Conservation (phyloP, 2,888 invertebrate genomes). For the Cerceris rybyensis region DNA sequence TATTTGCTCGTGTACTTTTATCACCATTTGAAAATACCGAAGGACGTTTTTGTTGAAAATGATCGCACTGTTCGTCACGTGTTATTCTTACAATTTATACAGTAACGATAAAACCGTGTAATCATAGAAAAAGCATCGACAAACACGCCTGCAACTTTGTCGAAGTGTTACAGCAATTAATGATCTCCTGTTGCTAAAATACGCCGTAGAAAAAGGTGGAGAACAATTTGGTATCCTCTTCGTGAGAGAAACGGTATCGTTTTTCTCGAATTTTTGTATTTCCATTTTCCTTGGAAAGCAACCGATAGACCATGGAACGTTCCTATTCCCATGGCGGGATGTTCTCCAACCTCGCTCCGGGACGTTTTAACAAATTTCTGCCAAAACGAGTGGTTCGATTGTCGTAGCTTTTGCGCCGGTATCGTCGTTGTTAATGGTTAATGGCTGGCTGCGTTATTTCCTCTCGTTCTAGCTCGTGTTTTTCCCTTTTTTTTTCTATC, state of each 20-base stretch:
- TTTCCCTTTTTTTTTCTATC: neutral
- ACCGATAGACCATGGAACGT: neutral
- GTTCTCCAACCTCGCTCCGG: neutral
- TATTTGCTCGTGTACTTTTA: neutral
- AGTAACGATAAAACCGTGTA: constrained; percentile 36
- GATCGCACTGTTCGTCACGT: constrained; percentile 28
- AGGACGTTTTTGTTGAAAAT: neutral
- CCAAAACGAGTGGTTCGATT: constrained; percentile 24
- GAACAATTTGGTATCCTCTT: constrained; percentile 7
- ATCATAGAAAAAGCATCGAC: constrained; percentile 25
- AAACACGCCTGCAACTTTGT: constrained; percentile 20
- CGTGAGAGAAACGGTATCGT: constrained; percentile 22
- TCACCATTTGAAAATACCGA: neutral
- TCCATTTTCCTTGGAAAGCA: neutral
- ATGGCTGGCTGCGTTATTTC: constrained; percentile 25
- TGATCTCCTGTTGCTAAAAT: constrained; percentile 41
- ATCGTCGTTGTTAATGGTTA: constrained; percentile 21
- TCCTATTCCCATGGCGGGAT: too few species aligned
- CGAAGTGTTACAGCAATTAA: constrained; percentile 47
- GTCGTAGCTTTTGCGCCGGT: constrained; percentile 11
- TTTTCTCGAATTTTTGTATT: constrained; percentile 15
- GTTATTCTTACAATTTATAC: constrained; percentile 25
- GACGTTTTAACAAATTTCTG: constrained; percentile 44
- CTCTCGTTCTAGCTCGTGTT: neutral
- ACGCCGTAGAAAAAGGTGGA: constrained; percentile 19